These are phyloP conservation scores for Calliphora vicina DNA, from an alignment of 1,140 invertebrate genomes.

Conservation along the genomic window DNA sequence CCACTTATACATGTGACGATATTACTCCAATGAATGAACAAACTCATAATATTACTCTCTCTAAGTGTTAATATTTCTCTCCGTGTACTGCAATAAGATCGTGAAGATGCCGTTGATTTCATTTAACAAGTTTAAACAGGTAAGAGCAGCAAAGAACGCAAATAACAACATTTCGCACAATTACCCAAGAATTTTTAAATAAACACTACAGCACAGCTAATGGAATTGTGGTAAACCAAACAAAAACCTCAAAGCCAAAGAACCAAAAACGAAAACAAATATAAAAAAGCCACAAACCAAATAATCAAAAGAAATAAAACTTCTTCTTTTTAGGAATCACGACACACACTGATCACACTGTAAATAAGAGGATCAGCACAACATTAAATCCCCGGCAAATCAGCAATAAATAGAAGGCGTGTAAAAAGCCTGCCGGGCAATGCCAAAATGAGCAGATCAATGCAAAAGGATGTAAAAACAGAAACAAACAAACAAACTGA, in stretches of 20 bases:
- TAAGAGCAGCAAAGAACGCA: not conserved
- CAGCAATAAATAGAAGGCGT: constrained; percentile 25
- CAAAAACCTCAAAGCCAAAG: not conserved
- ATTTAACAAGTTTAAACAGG: not conserved
- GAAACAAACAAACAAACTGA: not conserved
- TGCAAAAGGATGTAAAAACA: not conserved
- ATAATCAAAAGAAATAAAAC: not conserved
- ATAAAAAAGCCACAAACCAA: not conserved
- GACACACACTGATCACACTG: not conserved
- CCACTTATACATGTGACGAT: not conserved
- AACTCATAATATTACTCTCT: no score
- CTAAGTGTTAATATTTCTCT: no score
- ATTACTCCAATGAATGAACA: no score
- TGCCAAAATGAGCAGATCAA: constrained; percentile 7
- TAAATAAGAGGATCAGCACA: not conserved
- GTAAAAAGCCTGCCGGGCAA: constrained; percentile 20
- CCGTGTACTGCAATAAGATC: not conserved
- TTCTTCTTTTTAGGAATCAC: not conserved
- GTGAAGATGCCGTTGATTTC: not conserved
- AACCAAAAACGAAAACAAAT: not conserved
- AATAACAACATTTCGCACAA: constrained; percentile 27
- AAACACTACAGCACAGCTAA: constrained; percentile 25
- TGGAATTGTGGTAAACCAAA: constrained; percentile 23
- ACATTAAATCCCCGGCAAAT: not conserved
- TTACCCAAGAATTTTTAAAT: constrained; percentile 34